A percentile compares a stretch with the other conserved stretches of the same genome.
Evolutionary conservation across 2,113 vertebrate species (phyloP).

Genomic region (Alectura lathami): DNA sequence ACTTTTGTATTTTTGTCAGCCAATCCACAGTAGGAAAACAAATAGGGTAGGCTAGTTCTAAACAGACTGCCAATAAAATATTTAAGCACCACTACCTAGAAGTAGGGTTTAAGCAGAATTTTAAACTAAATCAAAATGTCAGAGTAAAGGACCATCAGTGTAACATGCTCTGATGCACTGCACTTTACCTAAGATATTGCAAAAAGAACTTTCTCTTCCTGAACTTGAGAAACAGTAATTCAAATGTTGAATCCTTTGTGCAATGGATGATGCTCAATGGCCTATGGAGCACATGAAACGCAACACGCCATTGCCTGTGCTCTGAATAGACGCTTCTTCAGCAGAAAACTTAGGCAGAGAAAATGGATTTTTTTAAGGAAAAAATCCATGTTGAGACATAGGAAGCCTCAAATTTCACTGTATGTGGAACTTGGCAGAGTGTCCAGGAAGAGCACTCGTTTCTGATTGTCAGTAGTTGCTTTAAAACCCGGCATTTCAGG

Average conservation of each 20-base stretch:
- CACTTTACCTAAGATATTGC: conserved; percentile 3
- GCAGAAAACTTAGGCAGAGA: neutral
- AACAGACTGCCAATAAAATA: conserved; percentile 60
- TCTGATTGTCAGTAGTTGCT: neutral
- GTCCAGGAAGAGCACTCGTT: neutral
- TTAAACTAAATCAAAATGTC: conserved; percentile 65
- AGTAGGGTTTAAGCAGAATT: conserved; percentile 64
- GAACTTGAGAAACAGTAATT: neutral
- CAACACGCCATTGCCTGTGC: neutral
- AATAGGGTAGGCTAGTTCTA: conserved; percentile 24
- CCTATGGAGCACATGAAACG: neutral
- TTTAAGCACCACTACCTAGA: conserved; percentile 23
- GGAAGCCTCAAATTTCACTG: neutral
- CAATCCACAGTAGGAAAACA: conserved; percentile 39
- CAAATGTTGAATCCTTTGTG: neutral
- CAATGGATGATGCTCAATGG: neutral
- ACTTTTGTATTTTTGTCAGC: conserved; percentile 44
- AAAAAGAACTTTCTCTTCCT: neutral
- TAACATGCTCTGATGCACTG: conserved; percentile 15
- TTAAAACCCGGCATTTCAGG: neutral
- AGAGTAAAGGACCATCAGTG: conserved; percentile 21
- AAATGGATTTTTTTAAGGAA: neutral
- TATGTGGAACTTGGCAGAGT: neutral
- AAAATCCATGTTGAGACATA: neutral
- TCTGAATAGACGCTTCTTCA: neutral